Base-by-base conservation (phyloP, 92 coral and sea anemone species). In the Zoanthus gigantus region DNA sequence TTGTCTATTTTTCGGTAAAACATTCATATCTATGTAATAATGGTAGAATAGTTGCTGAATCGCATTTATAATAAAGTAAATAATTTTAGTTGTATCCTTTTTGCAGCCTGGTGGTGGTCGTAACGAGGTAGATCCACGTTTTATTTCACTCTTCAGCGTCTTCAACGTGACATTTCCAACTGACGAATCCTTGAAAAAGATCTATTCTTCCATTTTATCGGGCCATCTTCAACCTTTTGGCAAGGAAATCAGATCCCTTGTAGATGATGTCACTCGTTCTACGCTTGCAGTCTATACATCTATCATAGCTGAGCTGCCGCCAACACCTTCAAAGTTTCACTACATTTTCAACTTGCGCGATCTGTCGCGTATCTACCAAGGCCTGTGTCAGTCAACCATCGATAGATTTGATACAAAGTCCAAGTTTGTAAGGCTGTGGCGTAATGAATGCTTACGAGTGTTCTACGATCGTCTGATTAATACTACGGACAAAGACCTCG, bases 71-170 rank as follows among this genome's bases (percentile, higher is more conserved):
- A 16, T 63, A 63, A 16, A 17, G 69, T 17, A 17, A 63, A 17
- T 63, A 18, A 17, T 17, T 17, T 63, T 17, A 17, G 8, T n/a
- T 17, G 3, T 63, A n/a, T 18, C 52, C 50, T 81, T 57, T 63
- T 80, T 86, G 78, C 86, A 96, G 98, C 99, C 99, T 17, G 99
- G 99, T 9, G 99, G 99, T 50, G 99, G 99, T 14, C 97, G 99
- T 30, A 97, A 97, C 82, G 99, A 97, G 63, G 99, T 97, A 37
- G 99, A 97, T 83, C 99, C 99, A 9, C 99, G 99, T 2, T 97
- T 97, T 91, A 95, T 97, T 84, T 88, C 99, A 11, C 87, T 97
- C 77, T 97, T 97, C 92, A 97, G 99, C 48, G 99, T 97, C 56
- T 97, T 92, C 88, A 97, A 97, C 83, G 96, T 97, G 90, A 97